Conservation (phyloP, 2,888 invertebrate species). For the Portevinia maculata region DNA sequence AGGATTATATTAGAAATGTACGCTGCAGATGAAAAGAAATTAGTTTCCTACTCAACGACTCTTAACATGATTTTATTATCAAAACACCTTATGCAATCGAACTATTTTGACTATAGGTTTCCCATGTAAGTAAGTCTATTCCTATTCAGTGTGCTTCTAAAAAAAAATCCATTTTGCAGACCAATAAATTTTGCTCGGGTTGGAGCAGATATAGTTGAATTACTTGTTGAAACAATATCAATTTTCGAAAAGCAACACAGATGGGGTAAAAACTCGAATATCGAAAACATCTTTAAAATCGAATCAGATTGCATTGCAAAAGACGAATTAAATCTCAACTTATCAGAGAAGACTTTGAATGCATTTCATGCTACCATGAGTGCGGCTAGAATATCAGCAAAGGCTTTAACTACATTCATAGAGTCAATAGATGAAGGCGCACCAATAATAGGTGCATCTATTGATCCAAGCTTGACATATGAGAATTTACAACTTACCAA, state of each 20-base stretch:
- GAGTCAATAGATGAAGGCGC: constrained; percentile 78
- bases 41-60: constrained; percentile 80
- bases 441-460: constrained; percentile 80
- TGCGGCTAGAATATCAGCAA: constrained; percentile 79
- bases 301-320: constrained; percentile 77
- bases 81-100: constrained; percentile 77
- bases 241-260: constrained; percentile 79
- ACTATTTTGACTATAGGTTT: constrained; percentile 81
- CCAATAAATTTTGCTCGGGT: constrained; percentile 81
- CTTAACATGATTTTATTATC: constrained; percentile 81
- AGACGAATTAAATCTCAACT: constrained; percentile 76
- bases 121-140: constrained; percentile 79
- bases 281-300: constrained; percentile 77
- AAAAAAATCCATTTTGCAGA: not conserved
- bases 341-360: constrained; percentile 77
- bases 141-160: not conserved
- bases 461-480: constrained; percentile 79
- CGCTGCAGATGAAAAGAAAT: constrained; percentile 77
- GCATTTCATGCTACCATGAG: constrained; percentile 80
- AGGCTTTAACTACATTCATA: constrained; percentile 79
- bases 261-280: constrained; percentile 57
- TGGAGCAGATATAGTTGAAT: constrained; percentile 81
- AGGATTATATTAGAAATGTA: constrained; percentile 82
- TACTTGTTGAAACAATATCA: constrained; percentile 79
- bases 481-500: constrained; percentile 78